These are phyloP conservation scores for Hystrix cristata DNA, from an alignment of 2,113 vertebrate genomes.

Conservation along the genomic window DNA sequence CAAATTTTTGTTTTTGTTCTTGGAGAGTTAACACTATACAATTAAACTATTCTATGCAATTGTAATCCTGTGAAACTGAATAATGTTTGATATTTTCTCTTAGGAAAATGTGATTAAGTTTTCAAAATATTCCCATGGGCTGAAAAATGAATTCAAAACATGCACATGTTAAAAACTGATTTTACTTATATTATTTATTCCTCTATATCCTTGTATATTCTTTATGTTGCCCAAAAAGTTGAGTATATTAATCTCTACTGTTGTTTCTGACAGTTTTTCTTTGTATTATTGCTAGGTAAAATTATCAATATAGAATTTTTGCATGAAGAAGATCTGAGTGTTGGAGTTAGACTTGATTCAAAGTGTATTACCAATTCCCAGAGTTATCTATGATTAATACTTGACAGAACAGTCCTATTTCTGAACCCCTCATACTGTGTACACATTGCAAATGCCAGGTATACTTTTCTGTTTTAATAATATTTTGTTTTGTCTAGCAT, in stretches of 20 bases:
- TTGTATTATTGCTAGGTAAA: not conserved
- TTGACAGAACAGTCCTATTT: not conserved
- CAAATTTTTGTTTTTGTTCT: not conserved
- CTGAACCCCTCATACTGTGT: not conserved
- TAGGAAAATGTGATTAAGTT: not conserved
- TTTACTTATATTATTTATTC: not conserved
- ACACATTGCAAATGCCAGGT: not conserved
- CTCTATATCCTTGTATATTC: not conserved
- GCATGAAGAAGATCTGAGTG: not conserved
- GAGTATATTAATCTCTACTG: not conserved
- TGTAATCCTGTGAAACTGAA: not conserved
- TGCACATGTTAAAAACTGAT: not conserved
- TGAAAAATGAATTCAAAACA: not conserved
- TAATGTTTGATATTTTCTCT: not conserved
- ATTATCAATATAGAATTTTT: not conserved
- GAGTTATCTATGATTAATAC: not conserved
- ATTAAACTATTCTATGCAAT: not conserved
- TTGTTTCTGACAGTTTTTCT: not conserved
- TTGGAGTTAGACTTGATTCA: not conserved
- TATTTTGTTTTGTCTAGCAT: not conserved
- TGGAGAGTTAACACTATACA: not conserved
- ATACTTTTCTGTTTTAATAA: not conserved
- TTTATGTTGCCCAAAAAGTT: not conserved
- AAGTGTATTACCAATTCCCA: not conserved
- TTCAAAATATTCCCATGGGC: not conserved